These are phyloP conservation scores for Hoplias malabaricus DNA, from an alignment of 2,113 vertebrate species.

Conservation along the genomic window DNA sequence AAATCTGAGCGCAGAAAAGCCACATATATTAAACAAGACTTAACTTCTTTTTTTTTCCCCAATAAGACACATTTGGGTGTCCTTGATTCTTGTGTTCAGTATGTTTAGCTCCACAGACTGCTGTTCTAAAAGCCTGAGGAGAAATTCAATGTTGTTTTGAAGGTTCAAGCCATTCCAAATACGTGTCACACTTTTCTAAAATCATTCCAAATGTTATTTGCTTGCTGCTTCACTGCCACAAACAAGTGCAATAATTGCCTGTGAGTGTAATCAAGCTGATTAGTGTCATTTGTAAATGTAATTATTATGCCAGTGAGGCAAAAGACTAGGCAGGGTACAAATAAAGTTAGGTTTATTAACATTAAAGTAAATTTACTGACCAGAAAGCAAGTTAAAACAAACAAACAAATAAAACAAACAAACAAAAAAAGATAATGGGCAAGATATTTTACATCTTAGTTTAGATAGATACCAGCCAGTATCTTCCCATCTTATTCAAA, in stretches of 20 bases:
- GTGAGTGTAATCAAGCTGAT: neutral
- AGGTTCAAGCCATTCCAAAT: neutral
- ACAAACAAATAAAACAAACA: no score
- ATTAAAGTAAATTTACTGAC: no score
- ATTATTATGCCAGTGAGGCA: no score
- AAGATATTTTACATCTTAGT: no score
- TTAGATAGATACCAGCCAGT: no score
- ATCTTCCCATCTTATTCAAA: no score
- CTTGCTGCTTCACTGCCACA: neutral
- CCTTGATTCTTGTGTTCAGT: neutral
- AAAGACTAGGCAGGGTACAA: no score
- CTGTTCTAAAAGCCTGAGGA: neutral
- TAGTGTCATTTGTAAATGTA: neutral
- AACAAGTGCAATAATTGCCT: neutral
- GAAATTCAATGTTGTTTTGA: neutral
- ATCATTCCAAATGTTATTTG: neutral
- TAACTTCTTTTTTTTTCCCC: neutral
- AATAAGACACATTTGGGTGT: neutral
- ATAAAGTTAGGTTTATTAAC: no score
- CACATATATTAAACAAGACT: no score
- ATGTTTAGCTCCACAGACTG: neutral
- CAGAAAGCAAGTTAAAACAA: no score
- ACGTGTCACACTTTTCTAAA: neutral
- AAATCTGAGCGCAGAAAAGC: no score
- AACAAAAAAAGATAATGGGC: no score